Evolutionary conservation across 2,797 vertebrate species (phyloP).

Genomic region (Poeciliopsis presidionis): DNA sequence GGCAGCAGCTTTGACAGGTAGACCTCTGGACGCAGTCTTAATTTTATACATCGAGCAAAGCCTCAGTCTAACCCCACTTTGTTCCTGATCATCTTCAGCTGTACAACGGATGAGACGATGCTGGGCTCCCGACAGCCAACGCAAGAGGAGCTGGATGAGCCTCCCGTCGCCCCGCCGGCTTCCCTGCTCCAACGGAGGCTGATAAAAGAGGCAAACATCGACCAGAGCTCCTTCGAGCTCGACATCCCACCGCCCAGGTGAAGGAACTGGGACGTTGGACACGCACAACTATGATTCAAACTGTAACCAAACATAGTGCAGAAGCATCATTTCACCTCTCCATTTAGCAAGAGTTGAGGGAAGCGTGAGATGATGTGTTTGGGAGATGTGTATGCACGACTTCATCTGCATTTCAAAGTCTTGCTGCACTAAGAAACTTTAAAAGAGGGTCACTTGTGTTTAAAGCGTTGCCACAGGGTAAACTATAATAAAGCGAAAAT

Average conservation of each 20-base stretch:
- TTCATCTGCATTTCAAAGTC: not conserved
- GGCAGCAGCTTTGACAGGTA: constrained; percentile 81
- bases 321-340: not conserved
- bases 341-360: not conserved
- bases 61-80: not conserved
- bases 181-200: constrained; percentile 68
- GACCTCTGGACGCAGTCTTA: not conserved
- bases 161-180: constrained; percentile 28
- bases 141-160: constrained; percentile 78
- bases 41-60: not conserved
- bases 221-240: constrained; percentile 70
- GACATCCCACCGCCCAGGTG: constrained; percentile 69
- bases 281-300: not conserved
- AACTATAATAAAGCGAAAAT: not conserved
- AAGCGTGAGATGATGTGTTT: not conserved
- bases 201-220: constrained; percentile 73
- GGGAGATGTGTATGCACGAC: not conserved
- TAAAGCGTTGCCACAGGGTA: not conserved
- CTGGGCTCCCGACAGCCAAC: constrained; percentile 81
- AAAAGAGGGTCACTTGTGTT: not conserved
- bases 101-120: constrained; percentile 83
- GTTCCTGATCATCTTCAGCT: constrained; percentile 64
- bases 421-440: not conserved
- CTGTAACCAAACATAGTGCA: not conserved
- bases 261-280: constrained; percentile 1